phyloP scores from a whole-genome alignment of 2,888 invertebrate genomes.

The Parascotia fuliginaria region DNA sequence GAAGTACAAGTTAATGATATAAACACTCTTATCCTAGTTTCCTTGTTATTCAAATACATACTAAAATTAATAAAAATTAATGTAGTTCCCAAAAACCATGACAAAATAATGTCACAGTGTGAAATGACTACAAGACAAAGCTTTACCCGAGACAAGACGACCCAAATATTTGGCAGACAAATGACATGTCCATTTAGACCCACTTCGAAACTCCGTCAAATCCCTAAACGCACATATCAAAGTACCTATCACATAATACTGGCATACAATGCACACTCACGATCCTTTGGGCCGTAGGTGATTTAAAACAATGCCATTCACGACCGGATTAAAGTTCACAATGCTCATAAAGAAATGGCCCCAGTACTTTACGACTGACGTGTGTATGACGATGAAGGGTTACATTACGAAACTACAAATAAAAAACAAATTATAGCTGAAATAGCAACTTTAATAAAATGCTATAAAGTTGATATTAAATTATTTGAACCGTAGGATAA shows the following conservation, averaged over 20 bases:
- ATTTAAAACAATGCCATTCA: constrained; percentile 78
- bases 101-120: background rate
- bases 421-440: constrained; percentile 19
- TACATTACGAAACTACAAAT: constrained; percentile 30
- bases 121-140: constrained; percentile 4
- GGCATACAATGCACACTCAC: constrained; percentile 46
- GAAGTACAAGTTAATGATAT: no score
- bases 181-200: constrained; percentile 22
- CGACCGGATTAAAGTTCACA: constrained; percentile 76
- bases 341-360: constrained; percentile 80
- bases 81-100: background rate
- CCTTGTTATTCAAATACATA: no score
- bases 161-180: constrained; percentile 22
- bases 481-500: constrained; percentile 20
- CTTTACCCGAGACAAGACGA: background rate
- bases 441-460: constrained; percentile 45
- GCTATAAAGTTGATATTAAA: constrained; percentile 36
- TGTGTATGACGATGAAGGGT: constrained; percentile 63
- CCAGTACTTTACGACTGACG: constrained; percentile 65
- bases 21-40: no score
- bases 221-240: constrained; percentile 41
- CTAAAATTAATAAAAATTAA: no score
- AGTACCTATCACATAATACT: constrained; percentile 45
- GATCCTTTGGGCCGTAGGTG: constrained; percentile 59
- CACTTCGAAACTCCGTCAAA: constrained; percentile 16